Evolutionary conservation across 1,140 invertebrate genomes (phyloP), one percentile per base, ranked within the genome.

Genomic region (Hydropsyche tenuis): DNA sequence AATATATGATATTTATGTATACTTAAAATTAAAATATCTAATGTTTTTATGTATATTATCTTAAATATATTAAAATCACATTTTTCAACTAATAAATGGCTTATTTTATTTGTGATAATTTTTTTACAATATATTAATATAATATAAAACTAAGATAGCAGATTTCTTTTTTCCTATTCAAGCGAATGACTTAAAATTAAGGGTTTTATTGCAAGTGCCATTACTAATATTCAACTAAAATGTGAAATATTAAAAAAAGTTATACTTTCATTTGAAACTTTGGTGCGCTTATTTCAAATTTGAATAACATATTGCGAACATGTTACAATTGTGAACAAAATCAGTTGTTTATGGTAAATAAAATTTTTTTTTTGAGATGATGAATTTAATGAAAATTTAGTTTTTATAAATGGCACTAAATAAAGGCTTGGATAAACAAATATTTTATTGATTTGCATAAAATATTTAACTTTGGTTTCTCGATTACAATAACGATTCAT

Each of bases 191-290:
- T 23, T 60, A 60, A 60, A 60, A 60, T 60, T 60, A 60, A 23
- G 56, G 14, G 23, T 12, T 60, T 60, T 60, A 60, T 60, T 60
- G 56, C 56, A 12, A 60, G 56, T 60, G 56, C 56, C 23, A 25
- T 25, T 25, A 7, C 56, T 60, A 60, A 60, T 23, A 18, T 20
- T 60, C 16, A 53, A 60, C 30, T 25, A 25, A 60, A 14, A 22
- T 25, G 56, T 60, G 56, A 60, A 25, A 25, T 60, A 25, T 23
- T 53, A 20, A 53, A 25, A 25, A 12, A 25, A 23, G 12, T 25
- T 60, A 1, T 20, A 60, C 20, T 25, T 25, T 60, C 7, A 12
- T 60, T 7, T 60, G 25, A 1, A 27, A 14, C 1, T 25, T 60
- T 60, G 11, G 7, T 14, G 14, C 22, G 9, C 9, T 37, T 37